Evolutionary conservation across 2,113 vertebrate genomes (phyloP), one percentile per base, ranked within the genome.

Genomic region (Semicossyphus pulcher): DNA sequence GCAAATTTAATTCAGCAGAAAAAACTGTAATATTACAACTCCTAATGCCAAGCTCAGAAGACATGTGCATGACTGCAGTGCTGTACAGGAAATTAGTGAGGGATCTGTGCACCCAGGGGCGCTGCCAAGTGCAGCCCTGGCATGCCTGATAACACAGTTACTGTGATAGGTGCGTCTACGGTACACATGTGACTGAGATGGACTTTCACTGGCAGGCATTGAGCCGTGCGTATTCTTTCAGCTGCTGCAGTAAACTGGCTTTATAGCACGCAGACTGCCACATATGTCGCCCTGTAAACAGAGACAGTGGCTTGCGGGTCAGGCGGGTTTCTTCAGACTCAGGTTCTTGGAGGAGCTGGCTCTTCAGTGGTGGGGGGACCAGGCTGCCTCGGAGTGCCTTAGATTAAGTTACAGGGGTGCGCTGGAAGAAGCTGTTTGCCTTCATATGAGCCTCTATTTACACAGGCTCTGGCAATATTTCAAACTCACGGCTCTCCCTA

Each of bases 371-470:
- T 14, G 48, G 59, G 54, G 47, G 21, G 62, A 52, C 81, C 34
- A 8, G 47, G 41, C 69, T 59, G 61, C 60, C 63, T 78, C 58
- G 56, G 59, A 72, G 44, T 45, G 45, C 63, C 71, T 70, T 47
- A 71, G 83, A 88, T 92, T 76, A 57, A 84, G 37, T 92, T 92
- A 87, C 93, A 85, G 49, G 37, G 72, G 63, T 74, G 62, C 52
- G 16, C 74, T 77, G 63, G 59, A 69, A 71, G 62, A 84, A 84
- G 78, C 72, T 86, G 83, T 84, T 86, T 87, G 83, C 73, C 47
- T 83, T 85, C 72, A 90, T 62, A 72, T 21, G 80, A 89, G 80
- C 72, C 72, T 89, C 39, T 92, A 85, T 93, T 93, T 93, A 89
- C 89, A 82, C 85, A 90, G 88, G 72, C 83, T 72, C 31, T 49